Percentiles rank a stretch among this genome's conserved stretches.
phyloP scores from a whole-genome alignment of 1,140 invertebrate species.

The Drosophila mayri region DNA sequence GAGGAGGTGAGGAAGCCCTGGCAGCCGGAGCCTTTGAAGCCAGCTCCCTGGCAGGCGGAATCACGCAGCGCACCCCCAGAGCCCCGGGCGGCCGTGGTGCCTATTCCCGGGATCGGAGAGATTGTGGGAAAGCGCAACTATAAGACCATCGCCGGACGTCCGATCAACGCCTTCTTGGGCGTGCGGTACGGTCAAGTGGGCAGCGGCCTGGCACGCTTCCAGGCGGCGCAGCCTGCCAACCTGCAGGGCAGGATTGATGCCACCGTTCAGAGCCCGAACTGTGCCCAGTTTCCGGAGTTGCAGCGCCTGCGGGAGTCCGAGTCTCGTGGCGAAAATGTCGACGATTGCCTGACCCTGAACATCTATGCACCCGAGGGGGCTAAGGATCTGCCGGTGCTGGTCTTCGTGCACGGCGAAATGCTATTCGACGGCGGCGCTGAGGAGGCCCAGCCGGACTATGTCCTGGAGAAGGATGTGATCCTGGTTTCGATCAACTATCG shows the following conservation, averaged over 20 bases:
- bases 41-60: slow-evolving; percentile 36
- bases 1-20: slow-evolving; percentile 6
- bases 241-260: slow-evolving; percentile 59
- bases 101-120: slow-evolving; percentile 63
- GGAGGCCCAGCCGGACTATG: slow-evolving; percentile 89
- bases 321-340: slow-evolving; percentile 60
- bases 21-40: slow-evolving; percentile 43
- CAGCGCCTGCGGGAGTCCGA: slow-evolving; percentile 50
- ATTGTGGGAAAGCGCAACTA: slow-evolving; percentile 51
- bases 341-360: slow-evolving; percentile 74
- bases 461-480: slow-evolving; percentile 91
- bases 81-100: slow-evolving; percentile 12
- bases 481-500: slow-evolving; percentile 93
- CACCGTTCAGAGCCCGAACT: slow-evolving; percentile 52
- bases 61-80: background rate
- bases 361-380: slow-evolving; percentile 59
- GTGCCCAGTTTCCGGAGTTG: slow-evolving; percentile 76
- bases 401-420: slow-evolving; percentile 85
- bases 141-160: slow-evolving; percentile 54
- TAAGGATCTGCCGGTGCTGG: slow-evolving; percentile 69
- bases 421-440: slow-evolving; percentile 85
- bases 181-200: slow-evolving; percentile 68
- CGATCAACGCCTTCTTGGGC: slow-evolving; percentile 70
- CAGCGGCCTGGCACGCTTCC: slow-evolving; percentile 68
- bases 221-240: slow-evolving; percentile 35